A percentile compares a stretch with the other conserved stretches of the same genome.
These are phyloP conservation scores for Phrynosoma platyrhinos DNA, from an alignment of 2,113 vertebrate genomes.

Conservation along the genomic window DNA sequence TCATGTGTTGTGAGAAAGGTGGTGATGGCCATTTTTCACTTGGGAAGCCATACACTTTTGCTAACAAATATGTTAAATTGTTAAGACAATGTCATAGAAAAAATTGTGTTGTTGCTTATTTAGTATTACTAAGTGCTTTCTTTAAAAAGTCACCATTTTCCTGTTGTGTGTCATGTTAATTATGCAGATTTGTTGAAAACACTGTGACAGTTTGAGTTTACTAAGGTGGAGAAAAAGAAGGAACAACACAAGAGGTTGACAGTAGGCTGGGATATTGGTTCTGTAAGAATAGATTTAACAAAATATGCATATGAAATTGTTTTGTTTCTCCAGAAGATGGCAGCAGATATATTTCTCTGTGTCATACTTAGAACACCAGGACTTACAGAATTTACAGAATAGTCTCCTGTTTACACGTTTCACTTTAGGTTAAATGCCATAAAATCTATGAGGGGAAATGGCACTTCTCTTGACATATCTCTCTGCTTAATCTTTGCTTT, in stretches of 20 bases:
- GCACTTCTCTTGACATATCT: neutral
- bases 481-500: fast-evolving
- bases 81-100: neutral
- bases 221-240: too few species aligned
- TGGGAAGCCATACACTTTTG: neutral
- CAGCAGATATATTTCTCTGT: fast-evolving
- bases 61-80: neutral
- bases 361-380: neutral
- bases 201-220: neutral
- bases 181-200: neutral
- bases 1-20: neutral
- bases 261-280: neutral
- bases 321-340: neutral
- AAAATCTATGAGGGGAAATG: neutral
- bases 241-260: neutral
- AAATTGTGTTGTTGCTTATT: neutral
- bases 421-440: fast-evolving
- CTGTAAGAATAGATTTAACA: neutral
- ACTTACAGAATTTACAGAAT: fast-evolving
- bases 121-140: neutral
- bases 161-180: neutral
- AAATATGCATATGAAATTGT: neutral
- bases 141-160: too few species aligned
- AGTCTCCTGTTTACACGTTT: neutral
- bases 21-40: neutral